Evolutionary conservation across 2,113 vertebrate species (phyloP).

Genomic region (Lepus timidus): DNA sequence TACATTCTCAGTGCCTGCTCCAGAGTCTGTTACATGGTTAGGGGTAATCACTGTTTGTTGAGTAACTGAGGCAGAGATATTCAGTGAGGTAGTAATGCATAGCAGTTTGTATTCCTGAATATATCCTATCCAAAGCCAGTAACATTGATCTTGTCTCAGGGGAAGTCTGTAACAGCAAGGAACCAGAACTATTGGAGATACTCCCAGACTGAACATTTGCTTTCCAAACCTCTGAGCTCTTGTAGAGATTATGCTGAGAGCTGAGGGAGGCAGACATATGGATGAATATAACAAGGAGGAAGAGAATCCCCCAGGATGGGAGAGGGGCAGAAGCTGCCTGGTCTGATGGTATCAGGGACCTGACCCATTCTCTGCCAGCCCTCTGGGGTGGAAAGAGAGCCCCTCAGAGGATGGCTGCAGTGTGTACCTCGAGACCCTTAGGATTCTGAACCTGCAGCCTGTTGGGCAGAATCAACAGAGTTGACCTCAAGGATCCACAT

Average conservation of each 20-base stretch:
- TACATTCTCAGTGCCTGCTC: background rate
- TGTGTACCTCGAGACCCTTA: background rate
- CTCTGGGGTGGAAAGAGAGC: accelerated
- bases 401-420: background rate
- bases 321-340: background rate
- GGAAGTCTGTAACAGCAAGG: background rate
- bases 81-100: background rate
- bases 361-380: background rate
- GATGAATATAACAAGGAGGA: background rate
- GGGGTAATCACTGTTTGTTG: background rate
- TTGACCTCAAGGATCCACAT: background rate
- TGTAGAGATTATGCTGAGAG: background rate
- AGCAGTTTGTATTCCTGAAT: background rate
- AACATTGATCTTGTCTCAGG: background rate
- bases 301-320: background rate
- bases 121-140: background rate
- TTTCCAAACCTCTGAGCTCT: background rate
- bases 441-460: background rate
- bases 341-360: background rate
- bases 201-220: background rate
- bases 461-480: background rate
- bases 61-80: background rate
- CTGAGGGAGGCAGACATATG: background rate
- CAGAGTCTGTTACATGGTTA: background rate
- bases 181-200: background rate